Evolutionary conservation across 1,140 invertebrate species (phyloP).

Genomic region (Drosophila malerkotliana): DNA sequence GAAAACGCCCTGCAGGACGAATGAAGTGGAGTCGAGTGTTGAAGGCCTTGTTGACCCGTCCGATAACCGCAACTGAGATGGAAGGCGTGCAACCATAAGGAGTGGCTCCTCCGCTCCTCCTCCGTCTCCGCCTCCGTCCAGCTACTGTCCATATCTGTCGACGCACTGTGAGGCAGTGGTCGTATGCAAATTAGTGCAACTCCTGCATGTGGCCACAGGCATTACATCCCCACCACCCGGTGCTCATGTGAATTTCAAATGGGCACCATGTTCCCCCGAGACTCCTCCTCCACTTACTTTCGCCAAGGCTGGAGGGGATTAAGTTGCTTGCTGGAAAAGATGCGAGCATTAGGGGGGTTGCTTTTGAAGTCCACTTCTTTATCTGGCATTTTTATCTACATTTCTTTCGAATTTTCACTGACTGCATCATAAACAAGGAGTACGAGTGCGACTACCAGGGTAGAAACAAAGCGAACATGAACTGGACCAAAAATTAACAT

Average conservation of each 20-base stretch:
- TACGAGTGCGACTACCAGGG: constrained; percentile 11
- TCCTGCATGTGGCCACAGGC: constrained; percentile 54
- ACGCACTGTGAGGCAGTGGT: constrained; percentile 29
- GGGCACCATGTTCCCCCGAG: constrained; percentile 26
- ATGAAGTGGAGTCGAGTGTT: constrained; percentile 7
- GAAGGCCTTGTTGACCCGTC: constrained; percentile 17
- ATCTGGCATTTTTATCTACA: constrained; percentile 70
- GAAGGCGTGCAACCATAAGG: constrained; percentile 18
- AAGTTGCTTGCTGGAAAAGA: constrained; percentile 35
- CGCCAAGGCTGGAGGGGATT: constrained; percentile 23
- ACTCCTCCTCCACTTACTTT: constrained; percentile 6
- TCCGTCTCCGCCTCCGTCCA: background rate
- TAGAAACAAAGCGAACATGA: constrained; percentile 63
- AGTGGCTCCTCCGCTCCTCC: background rate
- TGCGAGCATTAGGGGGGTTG: constrained; percentile 4
- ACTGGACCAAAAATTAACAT: constrained; percentile 74
- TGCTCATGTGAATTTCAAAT: constrained; percentile 72
- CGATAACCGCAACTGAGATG: constrained; percentile 22
- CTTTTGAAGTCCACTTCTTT: constrained; percentile 15
- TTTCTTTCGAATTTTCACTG: constrained; percentile 62
- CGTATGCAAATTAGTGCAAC: constrained; percentile 52
- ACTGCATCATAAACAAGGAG: constrained; percentile 67
- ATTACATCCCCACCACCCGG: constrained; percentile 33
- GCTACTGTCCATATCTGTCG: constrained; percentile 11
- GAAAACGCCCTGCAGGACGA: constrained; percentile 30